Evolutionary conservation across 2,797 vertebrate species (phyloP), one percentile per base, ranked within the genome.

Genomic region (Nannoperca australis): DNA sequence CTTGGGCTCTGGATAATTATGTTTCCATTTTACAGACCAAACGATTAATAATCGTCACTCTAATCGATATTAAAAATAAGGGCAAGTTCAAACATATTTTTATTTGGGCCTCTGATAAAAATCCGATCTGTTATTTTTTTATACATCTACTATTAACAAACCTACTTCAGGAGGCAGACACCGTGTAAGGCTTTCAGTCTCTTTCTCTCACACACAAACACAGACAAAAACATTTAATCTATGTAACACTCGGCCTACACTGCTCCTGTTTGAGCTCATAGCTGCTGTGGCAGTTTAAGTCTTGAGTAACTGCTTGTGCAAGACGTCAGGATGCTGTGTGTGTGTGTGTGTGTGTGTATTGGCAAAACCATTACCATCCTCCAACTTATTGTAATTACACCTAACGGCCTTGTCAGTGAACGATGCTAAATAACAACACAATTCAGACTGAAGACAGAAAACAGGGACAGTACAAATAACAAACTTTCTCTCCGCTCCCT

Each of bases 231-330:
- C n/a, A 77, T 79, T 79, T 83, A 17, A 78, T 88, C 69, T 79
- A 63, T 58, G 70, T 34, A 73, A 76, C 85, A 70, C 51, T 66
- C 78, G 53, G 73, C 85, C 86, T 61, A 86, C 88, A 87, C 74
- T 44, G 68, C 73, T 75, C 54, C 79, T 85, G 20, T 83, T 54
- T 86, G 60, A 75, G 81, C 82, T 90, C 49, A 45, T 38, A 44
- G 76, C 64, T 85, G 70, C 45, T 80, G 82, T 85, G 76, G 74
- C 77, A 79, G 85, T 77, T 53, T 55, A 56, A 63, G 74, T 70
- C 47, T 30, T 82, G 75, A 83, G 72, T 79, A 72, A 85, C 64
- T 58, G 66, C 54, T 71, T 79, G 65, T 79, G 58, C 68, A 70
- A 64, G 34, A 75, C 36, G 47, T 75, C 36, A 78, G 53, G 38